These are phyloP conservation scores for Nothoprocta perdicaria DNA, from an alignment of 2,113 vertebrate genomes.

Conservation along the genomic window DNA sequence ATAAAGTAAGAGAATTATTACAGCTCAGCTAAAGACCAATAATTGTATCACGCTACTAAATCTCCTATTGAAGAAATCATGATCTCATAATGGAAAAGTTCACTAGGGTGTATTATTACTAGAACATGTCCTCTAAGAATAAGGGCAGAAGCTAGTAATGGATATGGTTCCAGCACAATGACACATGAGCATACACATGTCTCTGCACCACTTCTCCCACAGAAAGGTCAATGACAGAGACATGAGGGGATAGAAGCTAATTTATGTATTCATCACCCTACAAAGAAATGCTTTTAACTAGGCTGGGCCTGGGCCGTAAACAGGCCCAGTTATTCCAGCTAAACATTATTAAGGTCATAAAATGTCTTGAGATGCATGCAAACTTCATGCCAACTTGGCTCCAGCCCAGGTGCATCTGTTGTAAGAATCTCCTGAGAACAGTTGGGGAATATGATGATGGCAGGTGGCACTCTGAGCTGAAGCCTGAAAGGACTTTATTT, in stretches of 20 bases:
- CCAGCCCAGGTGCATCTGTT: background rate
- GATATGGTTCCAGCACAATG: background rate
- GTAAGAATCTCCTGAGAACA: constrained; percentile 1
- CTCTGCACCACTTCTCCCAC: background rate
- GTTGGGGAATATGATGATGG: background rate
- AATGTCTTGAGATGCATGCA: constrained; percentile 36
- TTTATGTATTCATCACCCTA: constrained; percentile 33
- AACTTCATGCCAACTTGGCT: constrained; percentile 41
- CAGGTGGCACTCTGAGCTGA: background rate
- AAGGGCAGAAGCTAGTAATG: constrained; percentile 49
- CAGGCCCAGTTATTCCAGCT: constrained; percentile 18
- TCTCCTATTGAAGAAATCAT: constrained; percentile 25
- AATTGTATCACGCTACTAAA: background rate
- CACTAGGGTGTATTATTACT: constrained; percentile 49
- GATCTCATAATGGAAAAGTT: constrained; percentile 57
- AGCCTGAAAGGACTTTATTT: background rate
- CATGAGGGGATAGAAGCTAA: background rate
- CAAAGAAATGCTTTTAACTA: constrained; percentile 33
- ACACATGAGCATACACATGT: constrained; percentile 1
- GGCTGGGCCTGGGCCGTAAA: constrained; percentile 37
- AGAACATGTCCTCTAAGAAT: constrained; percentile 49
- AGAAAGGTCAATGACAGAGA: constrained; percentile 71
- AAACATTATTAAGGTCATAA: constrained; percentile 60
- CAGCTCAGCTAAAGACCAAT: constrained; percentile 15
- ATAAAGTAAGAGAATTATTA: background rate